These are phyloP conservation scores for Apodemus sylvaticus DNA, from an alignment of 2,113 vertebrate species.

Conservation along the genomic window DNA sequence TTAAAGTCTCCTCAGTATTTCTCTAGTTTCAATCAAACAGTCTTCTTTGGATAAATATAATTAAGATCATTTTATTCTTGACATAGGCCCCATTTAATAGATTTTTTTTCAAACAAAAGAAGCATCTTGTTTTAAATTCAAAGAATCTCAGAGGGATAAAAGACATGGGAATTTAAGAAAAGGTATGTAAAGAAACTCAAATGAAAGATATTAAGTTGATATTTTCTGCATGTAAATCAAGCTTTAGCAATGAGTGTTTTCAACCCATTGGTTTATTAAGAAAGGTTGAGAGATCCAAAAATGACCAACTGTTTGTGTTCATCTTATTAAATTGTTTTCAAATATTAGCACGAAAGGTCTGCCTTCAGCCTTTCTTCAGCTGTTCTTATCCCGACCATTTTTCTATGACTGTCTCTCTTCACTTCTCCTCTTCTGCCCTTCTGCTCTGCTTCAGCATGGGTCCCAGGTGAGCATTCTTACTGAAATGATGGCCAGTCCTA, in stretches of 20 bases:
- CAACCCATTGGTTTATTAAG: not conserved
- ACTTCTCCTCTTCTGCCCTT: not conserved
- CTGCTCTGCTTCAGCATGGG: not conserved
- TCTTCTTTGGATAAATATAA: slow-evolving; percentile 14
- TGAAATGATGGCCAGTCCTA: not conserved
- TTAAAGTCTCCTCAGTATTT: slow-evolving; percentile 56
- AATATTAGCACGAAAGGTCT: not conserved
- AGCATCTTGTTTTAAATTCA: not conserved
- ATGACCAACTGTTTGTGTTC: slow-evolving; percentile 9
- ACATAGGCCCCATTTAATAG: slow-evolving; percentile 1
- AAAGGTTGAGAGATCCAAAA: not conserved
- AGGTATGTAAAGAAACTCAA: not conserved
- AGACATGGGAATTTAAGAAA: not conserved
- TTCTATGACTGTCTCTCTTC: not conserved
- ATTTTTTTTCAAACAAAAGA: slow-evolving; percentile 39
- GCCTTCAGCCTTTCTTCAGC: accelerated
- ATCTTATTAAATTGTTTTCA: not conserved
- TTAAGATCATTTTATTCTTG: slow-evolving; percentile 59
- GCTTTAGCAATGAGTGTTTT: not conserved
- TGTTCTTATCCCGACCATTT: accelerated
- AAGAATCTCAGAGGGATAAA: not conserved
- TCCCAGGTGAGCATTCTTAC: not conserved
- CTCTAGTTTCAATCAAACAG: slow-evolving; percentile 25
- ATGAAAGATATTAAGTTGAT: not conserved
- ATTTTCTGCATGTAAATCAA: slow-evolving; percentile 36